Base-by-base conservation (phyloP, 2,113 vertebrate genomes). In the Trogon surrucura region DNA sequence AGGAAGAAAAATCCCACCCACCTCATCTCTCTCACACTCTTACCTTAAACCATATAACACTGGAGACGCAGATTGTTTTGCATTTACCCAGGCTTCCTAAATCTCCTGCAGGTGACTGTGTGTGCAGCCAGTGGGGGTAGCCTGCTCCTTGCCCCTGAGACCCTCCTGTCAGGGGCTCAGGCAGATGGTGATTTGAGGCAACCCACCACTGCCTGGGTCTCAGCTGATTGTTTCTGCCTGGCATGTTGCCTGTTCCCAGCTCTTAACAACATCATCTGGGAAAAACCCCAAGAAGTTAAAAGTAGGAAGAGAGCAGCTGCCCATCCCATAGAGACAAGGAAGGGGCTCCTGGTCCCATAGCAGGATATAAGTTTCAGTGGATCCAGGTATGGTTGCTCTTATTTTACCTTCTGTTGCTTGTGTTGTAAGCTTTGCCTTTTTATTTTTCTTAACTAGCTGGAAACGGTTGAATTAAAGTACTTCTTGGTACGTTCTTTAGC, bases 61-160 rank as follows among this genome's bases (percentile, higher is more conserved):
- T 1, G 1, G 11, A 0, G 2, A 36, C 0, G 1, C 38, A 38
- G 57, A 44, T 32, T 57, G 32, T 48, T 91, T 85, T 60, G 26
- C 16, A 44, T 34, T 30, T 50, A 14, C 47, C 38, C 3, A 10
- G n/a, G 38, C 56, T 71, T 88, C 62, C 45, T 61, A 7, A 23
- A 51, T 41, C 19, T 62, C 29, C 30, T 0, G 5, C 16, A 11
- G 18, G 13, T 0, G 8, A 13, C 16, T 0, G 4, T 7, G 34
- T 57, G 34, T 48, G 30, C 32, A 51, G 56, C 10, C 54, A 32
- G 34, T 2, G 2, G 5, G 41, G 17, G 16, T 36, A 48, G 48
- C 16, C 25, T 15, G 11, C 54, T 26, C 23, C 29, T 62, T 2
- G 3, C 22, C 23, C 25, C 27, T 0, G 2, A 48, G 58, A 54